Evolutionary conservation across 2,113 vertebrate genomes (phyloP).

Genomic region (Trochalopteron elliotii): DNA sequence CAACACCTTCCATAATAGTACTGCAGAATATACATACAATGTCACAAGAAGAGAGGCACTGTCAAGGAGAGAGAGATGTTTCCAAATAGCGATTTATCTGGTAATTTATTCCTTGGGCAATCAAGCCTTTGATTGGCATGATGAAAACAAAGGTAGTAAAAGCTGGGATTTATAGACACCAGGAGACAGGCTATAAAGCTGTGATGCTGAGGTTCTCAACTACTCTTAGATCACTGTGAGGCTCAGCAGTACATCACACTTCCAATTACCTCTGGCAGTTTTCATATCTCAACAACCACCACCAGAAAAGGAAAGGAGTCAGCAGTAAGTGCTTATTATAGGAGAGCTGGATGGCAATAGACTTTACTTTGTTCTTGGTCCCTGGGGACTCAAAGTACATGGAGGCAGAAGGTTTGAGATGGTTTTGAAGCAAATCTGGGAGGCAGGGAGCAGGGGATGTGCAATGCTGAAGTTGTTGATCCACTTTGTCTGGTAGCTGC

Average conservation of each 20-base stretch:
- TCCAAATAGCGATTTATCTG: neutral
- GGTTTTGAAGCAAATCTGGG: neutral
- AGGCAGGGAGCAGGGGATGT: neutral
- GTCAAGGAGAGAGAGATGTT: neutral
- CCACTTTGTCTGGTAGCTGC: neutral
- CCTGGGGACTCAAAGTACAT: neutral
- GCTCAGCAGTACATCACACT: conserved; percentile 49
- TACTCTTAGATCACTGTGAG: neutral
- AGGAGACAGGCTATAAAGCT: conserved; percentile 46
- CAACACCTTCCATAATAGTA: neutral
- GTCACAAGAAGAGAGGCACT: neutral
- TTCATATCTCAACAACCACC: conserved; percentile 44
- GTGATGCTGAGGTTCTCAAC: neutral
- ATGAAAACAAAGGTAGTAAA: conserved; percentile 53
- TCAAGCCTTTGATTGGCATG: conserved; percentile 47
- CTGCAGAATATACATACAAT: neutral
- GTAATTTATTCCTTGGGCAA: conserved; percentile 43
- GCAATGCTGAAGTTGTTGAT: neutral
- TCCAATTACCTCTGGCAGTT: conserved; percentile 64
- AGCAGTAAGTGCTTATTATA: conserved; percentile 26
- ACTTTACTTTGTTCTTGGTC: conserved; percentile 39
- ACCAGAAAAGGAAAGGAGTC: conserved; percentile 44
- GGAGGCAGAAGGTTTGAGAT: neutral
- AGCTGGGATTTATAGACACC: conserved; percentile 37
- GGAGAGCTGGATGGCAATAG: neutral